Percentiles rank a stretch among this genome's conserved stretches.
phyloP scores from a whole-genome alignment of 2,888 invertebrate genomes.

The Drosophila pseudotakahashii region DNA sequence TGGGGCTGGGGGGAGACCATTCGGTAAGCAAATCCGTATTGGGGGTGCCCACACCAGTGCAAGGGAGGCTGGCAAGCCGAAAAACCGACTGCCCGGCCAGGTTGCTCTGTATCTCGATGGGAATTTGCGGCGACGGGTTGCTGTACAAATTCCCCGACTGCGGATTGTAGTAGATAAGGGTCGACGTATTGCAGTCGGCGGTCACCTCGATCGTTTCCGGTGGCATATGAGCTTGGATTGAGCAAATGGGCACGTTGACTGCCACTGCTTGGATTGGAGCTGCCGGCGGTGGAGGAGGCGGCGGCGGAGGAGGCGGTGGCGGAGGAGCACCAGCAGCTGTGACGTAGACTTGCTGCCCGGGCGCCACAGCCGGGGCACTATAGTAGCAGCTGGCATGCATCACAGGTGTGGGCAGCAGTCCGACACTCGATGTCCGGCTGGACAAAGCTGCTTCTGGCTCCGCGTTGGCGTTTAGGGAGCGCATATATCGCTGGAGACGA shows the following conservation, averaged over 20 bases:
- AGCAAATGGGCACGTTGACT: too few relatives aligned
- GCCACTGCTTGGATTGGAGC: too few relatives aligned
- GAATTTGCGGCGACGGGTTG: background rate
- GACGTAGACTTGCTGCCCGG: background rate
- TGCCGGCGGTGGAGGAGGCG: too few relatives aligned
- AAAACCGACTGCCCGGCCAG: constrained; percentile 55
- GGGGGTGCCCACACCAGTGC: constrained; percentile 48
- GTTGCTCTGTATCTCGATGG: background rate
- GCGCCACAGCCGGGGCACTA: background rate
- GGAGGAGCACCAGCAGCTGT: background rate
- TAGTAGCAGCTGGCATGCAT: background rate
- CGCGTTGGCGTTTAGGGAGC: background rate
- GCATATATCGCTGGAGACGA: background rate
- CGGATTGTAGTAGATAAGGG: background rate
- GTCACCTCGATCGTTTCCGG: background rate
- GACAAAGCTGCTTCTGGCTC: background rate
- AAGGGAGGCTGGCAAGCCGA: constrained; percentile 53
- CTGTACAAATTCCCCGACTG: background rate
- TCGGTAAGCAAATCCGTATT: background rate
- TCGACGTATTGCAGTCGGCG: background rate
- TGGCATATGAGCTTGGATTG: background rate
- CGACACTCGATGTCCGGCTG: too few relatives aligned
- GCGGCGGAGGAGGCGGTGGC: too few relatives aligned
- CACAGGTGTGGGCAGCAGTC: constrained; percentile 6
- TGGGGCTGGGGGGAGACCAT: background rate